phyloP scores from a whole-genome alignment of 2,888 invertebrate species.

The Macrosoma leucophasiata region DNA sequence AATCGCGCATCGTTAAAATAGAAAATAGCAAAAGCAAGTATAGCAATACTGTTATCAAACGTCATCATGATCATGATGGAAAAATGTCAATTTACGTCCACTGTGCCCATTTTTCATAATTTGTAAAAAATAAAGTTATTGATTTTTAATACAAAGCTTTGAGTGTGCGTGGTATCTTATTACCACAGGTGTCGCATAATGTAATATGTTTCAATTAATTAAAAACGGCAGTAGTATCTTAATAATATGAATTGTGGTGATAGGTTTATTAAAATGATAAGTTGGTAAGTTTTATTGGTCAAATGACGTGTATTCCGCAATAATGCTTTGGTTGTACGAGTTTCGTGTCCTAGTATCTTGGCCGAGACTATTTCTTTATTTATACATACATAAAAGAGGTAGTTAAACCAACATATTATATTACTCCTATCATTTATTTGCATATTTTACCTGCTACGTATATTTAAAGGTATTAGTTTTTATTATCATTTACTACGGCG shows the following conservation, averaged over 20 bases:
- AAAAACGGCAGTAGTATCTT: conserved; percentile 28
- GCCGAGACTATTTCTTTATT: too few species aligned
- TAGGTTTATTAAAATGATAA: conserved; percentile 31
- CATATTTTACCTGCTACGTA: too few species aligned
- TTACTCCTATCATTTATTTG: too few species aligned
- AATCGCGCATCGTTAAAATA: too few species aligned
- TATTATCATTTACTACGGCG: too few species aligned
- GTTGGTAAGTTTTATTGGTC: conserved; percentile 50
- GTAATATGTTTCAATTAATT: conserved; percentile 15
- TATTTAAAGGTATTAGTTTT: too few species aligned
- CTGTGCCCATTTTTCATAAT: conserved; percentile 47
- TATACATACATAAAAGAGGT: too few species aligned
- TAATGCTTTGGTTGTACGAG: too few species aligned
- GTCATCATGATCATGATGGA: conserved; percentile 18
- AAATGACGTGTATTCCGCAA: conserved; percentile 55
- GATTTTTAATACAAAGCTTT: conserved; percentile 46
- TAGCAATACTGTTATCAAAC: conserved; percentile 6
- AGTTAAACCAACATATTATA: too few species aligned
- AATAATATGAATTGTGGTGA: conserved; percentile 36
- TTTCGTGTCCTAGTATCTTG: too few species aligned
- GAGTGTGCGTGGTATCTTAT: conserved; percentile 22
- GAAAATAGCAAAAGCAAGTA: too few species aligned
- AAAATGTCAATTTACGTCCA: conserved; percentile 40
- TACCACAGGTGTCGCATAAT: conserved; percentile 18
- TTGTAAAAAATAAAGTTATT: conserved; percentile 42